Evolutionary conservation across 2,113 vertebrate species (phyloP).

Genomic region (Meleagris gallopavo): DNA sequence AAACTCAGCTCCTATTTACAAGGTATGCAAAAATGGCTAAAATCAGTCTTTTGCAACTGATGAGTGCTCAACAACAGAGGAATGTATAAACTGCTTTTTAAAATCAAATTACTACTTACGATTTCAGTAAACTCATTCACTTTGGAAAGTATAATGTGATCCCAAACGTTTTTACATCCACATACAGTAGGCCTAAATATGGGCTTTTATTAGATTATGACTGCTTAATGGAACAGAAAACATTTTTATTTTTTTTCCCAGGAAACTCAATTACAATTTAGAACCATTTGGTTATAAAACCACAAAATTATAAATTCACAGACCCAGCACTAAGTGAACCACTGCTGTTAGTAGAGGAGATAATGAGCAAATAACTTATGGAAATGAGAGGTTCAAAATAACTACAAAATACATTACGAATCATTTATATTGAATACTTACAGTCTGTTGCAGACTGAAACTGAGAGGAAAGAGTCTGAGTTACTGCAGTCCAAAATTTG

Average conservation of each 20-base stretch:
- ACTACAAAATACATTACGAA: neutral
- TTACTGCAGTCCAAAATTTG: slow-evolving; percentile 93
- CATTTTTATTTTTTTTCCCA: neutral
- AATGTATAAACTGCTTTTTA: neutral
- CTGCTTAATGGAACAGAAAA: neutral
- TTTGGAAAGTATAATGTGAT: neutral
- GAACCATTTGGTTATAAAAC: neutral
- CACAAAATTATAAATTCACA: neutral
- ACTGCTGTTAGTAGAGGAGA: neutral
- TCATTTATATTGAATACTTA: slow-evolving; percentile 72
- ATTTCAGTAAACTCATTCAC: neutral
- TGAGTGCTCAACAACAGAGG: neutral
- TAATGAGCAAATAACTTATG: neutral
- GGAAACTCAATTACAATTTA: neutral
- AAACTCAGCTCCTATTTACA: neutral
- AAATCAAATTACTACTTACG: neutral
- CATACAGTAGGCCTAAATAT: neutral
- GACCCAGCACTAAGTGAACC: neutral
- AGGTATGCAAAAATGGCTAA: neutral
- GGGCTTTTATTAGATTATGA: neutral
- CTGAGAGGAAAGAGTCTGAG: slow-evolving; percentile 86
- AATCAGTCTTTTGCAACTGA: neutral
- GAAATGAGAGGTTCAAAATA: neutral
- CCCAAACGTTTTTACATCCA: neutral
- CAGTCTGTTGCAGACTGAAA: slow-evolving; percentile 91